Base-by-base conservation (phyloP, 2,888 invertebrate genomes). In the Neocrepidodera transversa region DNA sequence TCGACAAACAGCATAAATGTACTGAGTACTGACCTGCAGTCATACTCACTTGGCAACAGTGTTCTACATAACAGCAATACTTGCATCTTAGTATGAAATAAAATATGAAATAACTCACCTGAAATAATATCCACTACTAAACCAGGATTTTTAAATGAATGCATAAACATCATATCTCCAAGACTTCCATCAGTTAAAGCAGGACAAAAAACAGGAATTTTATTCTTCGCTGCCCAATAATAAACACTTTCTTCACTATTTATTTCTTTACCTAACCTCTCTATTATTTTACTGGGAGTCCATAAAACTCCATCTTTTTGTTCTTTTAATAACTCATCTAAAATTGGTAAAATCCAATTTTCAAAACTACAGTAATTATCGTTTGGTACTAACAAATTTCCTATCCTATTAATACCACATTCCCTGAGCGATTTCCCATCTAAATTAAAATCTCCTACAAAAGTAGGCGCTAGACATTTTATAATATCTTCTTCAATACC, bases 101-200 rank as follows among this genome's bases (percentile, higher is more conserved):
- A n/a, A n/a, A n/a, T n/a, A n/a, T n/a, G n/a, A n/a, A n/a, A n/a
- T n/a, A n/a, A n/a, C n/a, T n/a, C 52, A 88, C 89, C 90, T 76
- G 94, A 90, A 16, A 97, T 83, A 75, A 99, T 95, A 77, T 99
- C 99, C 45, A 99, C 82, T 20, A 96, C 83, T 5, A 99, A 83
- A 0, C 98, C 98, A 0, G 97, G 95, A 76, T 91, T 91, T 69
- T 89, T 90, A 76, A 90, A 96, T 0, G 97, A 95, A 81, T 99
- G 98, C 76, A 99, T 97, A 78, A 95, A 99, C 87, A 99, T 92
- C 97, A 99, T 98, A 77, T 99, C 99, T 0, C 99, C 97, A 61
- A 93, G 82, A 68, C 96, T 96, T 0, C 99, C 99, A 82, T 99
- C 99, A 0, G 99, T 99, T 61, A 99, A 81, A 0, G 97, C 98